These are phyloP conservation scores for Aporrectodea caliginosa DNA, from an alignment of 1,140 invertebrate genomes.

Conservation along the genomic window DNA sequence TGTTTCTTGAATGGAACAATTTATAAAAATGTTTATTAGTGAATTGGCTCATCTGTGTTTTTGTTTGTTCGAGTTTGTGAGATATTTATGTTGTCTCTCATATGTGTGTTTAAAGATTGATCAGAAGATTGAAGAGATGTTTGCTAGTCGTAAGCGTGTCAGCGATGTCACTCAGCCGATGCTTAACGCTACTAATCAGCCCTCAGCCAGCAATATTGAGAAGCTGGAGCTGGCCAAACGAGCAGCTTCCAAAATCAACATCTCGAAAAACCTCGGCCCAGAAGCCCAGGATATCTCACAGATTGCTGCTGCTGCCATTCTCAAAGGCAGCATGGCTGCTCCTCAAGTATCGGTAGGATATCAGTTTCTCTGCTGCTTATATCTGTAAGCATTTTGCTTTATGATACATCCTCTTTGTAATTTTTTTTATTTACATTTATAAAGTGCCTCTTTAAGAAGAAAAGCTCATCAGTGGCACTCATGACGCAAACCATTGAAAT, in stretches of 20 bases:
- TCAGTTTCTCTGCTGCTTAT: no score
- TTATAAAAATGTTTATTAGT: no score
- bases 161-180: constrained; percentile 72
- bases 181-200: constrained; percentile 28
- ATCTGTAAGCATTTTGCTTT: no score
- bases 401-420: no score
- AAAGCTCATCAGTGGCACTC: no score
- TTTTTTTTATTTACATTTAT: no score
- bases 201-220: constrained; percentile 59
- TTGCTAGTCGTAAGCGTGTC: constrained; percentile 90
- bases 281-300: constrained; percentile 87
- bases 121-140: constrained; percentile 94
- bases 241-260: constrained; percentile 83
- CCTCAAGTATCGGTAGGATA: constrained; percentile 54
- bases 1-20: no score
- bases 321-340: constrained; percentile 56
- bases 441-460: no score
- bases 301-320: constrained; percentile 82
- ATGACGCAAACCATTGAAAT: no score
- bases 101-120: constrained; percentile 67
- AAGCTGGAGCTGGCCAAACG: constrained; percentile 86
- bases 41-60: no score
- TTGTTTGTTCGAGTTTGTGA: constrained; percentile 5
- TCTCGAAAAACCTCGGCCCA: constrained; percentile 76
- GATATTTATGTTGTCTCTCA: no score